phyloP scores from a whole-genome alignment of 2,888 invertebrate species.

The Patella caerulea region DNA sequence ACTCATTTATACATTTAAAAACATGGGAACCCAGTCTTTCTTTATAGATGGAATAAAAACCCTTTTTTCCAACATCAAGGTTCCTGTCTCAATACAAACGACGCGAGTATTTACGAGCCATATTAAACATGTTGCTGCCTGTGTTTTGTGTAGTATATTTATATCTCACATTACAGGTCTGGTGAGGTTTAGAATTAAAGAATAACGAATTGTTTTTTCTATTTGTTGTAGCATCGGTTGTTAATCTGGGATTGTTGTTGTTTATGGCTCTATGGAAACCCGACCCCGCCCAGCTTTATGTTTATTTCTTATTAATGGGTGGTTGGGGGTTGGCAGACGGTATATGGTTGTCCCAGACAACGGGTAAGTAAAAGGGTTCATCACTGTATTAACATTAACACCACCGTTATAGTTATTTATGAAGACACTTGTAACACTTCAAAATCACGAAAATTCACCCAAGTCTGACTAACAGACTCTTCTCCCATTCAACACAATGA shows the following conservation, averaged over 20 bases:
- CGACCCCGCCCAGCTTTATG: constrained; percentile 37
- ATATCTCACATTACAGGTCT: not conserved
- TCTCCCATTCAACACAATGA: no score
- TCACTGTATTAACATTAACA: not conserved
- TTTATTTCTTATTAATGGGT: constrained; percentile 58
- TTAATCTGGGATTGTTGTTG: constrained; percentile 53
- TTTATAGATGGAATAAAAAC: no score
- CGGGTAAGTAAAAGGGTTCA: constrained; percentile 55
- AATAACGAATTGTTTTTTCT: not conserved
- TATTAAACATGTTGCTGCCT: no score
- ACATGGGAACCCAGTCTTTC: no score
- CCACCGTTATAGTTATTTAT: not conserved
- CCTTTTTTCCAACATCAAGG: no score
- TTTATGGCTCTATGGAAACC: constrained; percentile 63
- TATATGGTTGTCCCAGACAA: constrained; percentile 65
- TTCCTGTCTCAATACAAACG: no score
- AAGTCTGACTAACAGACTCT: no score
- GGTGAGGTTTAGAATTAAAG: not conserved
- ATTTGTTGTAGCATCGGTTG: constrained; percentile 49
- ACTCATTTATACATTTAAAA: no score
- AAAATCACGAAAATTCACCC: no score
- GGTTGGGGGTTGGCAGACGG: constrained; percentile 68
- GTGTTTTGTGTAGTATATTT: no score
- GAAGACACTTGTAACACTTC: no score
- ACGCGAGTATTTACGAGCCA: no score